A percentile compares a stretch with the other conserved stretches of the same genome.
Conservation (phyloP, 2,113 vertebrate genomes). For the Serinus canaria region DNA sequence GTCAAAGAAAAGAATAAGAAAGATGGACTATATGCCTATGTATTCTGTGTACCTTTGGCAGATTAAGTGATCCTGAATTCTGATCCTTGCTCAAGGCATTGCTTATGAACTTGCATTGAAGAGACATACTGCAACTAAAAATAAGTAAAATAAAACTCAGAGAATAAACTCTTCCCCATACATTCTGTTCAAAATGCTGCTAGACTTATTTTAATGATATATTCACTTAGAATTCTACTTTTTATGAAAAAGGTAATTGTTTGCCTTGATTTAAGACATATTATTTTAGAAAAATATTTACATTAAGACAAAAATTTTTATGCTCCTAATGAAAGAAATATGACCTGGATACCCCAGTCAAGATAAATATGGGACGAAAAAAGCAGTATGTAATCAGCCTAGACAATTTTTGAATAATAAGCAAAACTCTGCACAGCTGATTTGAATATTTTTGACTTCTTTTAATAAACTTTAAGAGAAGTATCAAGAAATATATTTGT, state of each 20-base stretch:
- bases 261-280: neutral
- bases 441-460: neutral
- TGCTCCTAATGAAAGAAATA: neutral
- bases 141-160: neutral
- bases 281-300: neutral
- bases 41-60: neutral
- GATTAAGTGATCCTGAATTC: neutral
- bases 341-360: rapidly evolving
- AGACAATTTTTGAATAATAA: neutral
- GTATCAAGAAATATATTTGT: neutral
- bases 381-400: neutral
- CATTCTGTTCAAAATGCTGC: neutral
- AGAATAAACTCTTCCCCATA: neutral
- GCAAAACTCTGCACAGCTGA: neutral
- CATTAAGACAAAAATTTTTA: neutral
- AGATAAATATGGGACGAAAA: neutral
- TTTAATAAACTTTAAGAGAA: neutral
- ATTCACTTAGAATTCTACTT: neutral
- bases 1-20: neutral
- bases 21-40: neutral
- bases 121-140: neutral
- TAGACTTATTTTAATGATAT: neutral
- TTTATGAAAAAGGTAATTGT: neutral
- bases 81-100: neutral
- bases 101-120: neutral